Evolutionary conservation across 2,888 invertebrate genomes (phyloP), one percentile per base, ranked within the genome.

Genomic region (Neoitamus cyanurus): DNA sequence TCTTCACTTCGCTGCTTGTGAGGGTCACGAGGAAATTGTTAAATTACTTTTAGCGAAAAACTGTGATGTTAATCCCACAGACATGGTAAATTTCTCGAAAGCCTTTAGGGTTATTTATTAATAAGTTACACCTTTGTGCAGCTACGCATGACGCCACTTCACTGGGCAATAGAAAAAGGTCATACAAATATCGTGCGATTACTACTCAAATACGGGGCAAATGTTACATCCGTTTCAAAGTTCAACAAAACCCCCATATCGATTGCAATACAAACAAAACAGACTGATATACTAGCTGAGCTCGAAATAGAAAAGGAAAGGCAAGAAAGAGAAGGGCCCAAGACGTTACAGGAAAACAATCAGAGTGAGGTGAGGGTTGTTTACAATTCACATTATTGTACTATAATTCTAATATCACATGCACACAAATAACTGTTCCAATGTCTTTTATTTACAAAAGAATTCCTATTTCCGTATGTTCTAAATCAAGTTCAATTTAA

Each of bases 91-190:
- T 25, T 7, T n/a, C 15, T 48, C 5, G 7, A 3, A 9, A 7
- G 9, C 5, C 9, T 58, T 25, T 58, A 58, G 6, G 6, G n/a
- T 1, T 80, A 72, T 28, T 87, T 82, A 20, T 69, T 78, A 72
- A 46, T n/a, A 28, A 73, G 5, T 72, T 86, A 92, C 72, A 88
- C 2, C 20, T 25, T 7, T 58, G 7, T 58, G 25, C 20, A 96
- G 96, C 91, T 97, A 20, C 94, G 94, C 88, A 97, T 97, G 98
- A 98, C 98, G 68, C 97, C 98, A 48, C 92, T 98, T 84, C 98
- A 98, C 92, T 98, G 98, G 98, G 97, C 98, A 5, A 96, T 96
- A 68, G 96, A 97, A 91, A 94, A 95, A 88, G 95, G 95, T 0
- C 96, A 97, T 91, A 90, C 93, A 30, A 92, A 93, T 85, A 93